Evolutionary conservation across 2,113 vertebrate genomes (phyloP), one percentile per base, ranked within the genome.

Genomic region (Indicator maculatus): DNA sequence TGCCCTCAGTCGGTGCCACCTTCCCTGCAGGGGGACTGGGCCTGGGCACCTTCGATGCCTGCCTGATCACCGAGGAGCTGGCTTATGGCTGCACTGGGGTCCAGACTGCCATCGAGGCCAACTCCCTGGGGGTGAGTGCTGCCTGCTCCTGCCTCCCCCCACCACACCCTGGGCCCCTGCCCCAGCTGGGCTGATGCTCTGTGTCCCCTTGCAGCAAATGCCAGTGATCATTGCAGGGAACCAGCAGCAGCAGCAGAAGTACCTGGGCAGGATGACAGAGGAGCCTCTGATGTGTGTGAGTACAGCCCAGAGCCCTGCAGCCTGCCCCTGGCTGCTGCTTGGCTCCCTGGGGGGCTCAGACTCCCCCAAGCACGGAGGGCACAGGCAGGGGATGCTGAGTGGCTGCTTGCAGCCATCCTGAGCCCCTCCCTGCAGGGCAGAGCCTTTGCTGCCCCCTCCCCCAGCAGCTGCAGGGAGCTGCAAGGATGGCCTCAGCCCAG

Each of bases 271-370:
- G 91, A 92, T 99, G 98, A 98, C 97, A 0, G 98, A 99, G 92
- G 98, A 99, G 74, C 99, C 98, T 4, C 23, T 99, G 2, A 99
- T 99, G 98, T 99, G 98, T 99, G 99, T 99, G 96, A 98, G 99
- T 99, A 47, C 39, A 79, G 21, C 50, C 23, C 50, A 50, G 50
- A 24, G 50, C 50, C 21, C 50, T 44, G 41, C 41, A 44, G 41
- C 41, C 41, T 44, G 41, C 14, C 41, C 41, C 41, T 44, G 41
- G 41, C 41, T 15, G 41, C 41, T 44, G 41, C 19, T 9, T n/a
- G n/a, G n/a, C n/a, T n/a, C n/a, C n/a, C n/a, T n/a, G n/a, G n/a
- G n/a, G n/a, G n/a, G n/a, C n/a, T n/a, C n/a, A n/a, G n/a, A n/a
- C n/a, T n/a, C n/a, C n/a, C n/a, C n/a, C n/a, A n/a, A 20, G 47